These are phyloP conservation scores for Cuculus canorus DNA, from an alignment of 2,797 vertebrate species.

Conservation along the genomic window DNA sequence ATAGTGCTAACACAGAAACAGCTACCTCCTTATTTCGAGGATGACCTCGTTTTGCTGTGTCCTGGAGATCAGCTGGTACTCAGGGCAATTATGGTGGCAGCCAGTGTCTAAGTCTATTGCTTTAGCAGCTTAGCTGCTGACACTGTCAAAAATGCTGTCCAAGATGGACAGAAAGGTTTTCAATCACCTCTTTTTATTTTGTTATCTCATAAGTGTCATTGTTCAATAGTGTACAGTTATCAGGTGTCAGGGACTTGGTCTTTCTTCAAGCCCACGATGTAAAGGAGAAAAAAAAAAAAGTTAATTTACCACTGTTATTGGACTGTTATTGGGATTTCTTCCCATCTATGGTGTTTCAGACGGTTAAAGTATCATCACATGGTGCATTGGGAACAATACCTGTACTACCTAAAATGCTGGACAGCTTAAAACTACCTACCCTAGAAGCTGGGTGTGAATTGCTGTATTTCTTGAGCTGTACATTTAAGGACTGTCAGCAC, in stretches of 20 bases:
- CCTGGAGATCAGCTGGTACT: background rate
- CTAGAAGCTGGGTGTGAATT: background rate
- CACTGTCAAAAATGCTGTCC: background rate
- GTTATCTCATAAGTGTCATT: fast-evolving
- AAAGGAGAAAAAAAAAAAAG: background rate
- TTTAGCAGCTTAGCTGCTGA: background rate
- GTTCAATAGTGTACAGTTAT: background rate
- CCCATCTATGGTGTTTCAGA: background rate
- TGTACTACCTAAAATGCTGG: background rate
- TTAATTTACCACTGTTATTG: background rate
- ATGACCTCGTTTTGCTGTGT: background rate
- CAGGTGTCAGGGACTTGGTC: background rate
- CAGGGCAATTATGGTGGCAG: background rate
- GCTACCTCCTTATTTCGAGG: background rate
- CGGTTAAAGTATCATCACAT: background rate
- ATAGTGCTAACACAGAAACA: background rate
- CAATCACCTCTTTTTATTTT: background rate
- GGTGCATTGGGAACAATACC: background rate
- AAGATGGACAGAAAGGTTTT: background rate
- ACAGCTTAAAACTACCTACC: background rate
- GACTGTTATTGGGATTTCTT: background rate
- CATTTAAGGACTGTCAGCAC: background rate
- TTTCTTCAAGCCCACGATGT: background rate
- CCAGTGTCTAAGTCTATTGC: background rate
- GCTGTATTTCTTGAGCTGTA: background rate